Conservation (phyloP, 2,888 invertebrate species). For the Harpalus rubripes region DNA sequence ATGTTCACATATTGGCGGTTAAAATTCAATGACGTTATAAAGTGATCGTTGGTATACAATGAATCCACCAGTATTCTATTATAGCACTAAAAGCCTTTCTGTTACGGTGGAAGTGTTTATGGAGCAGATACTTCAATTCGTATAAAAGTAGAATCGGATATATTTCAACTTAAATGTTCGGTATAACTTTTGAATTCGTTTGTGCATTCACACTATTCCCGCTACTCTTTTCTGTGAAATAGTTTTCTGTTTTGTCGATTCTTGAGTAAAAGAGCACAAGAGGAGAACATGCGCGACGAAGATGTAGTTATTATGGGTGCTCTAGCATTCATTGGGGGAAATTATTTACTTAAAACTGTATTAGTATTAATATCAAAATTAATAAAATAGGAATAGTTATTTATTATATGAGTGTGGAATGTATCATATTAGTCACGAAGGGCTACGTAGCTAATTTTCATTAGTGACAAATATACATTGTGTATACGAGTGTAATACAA, state of each 20-base stretch:
- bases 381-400: too few relatives aligned
- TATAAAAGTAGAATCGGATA: slow-evolving; percentile 45
- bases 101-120: slow-evolving; percentile 28
- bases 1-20: too few relatives aligned
- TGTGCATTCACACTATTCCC: slow-evolving; percentile 32
- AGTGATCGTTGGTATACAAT: slow-evolving; percentile 28
- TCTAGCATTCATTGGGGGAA: too few relatives aligned
- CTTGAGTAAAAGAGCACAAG: background rate
- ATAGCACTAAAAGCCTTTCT: slow-evolving; percentile 24
- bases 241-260: slow-evolving; percentile 41
- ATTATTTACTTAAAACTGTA: too few relatives aligned
- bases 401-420: too few relatives aligned
- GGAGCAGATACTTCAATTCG: slow-evolving; percentile 48
- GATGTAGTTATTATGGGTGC: too few relatives aligned
- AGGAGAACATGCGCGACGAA: too few relatives aligned
- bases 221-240: slow-evolving; percentile 16
- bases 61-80: background rate
- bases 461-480: too few relatives aligned
- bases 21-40: background rate
- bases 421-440: too few relatives aligned
- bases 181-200: slow-evolving; percentile 32
- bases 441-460: too few relatives aligned
- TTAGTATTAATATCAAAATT: too few relatives aligned
- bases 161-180: slow-evolving; percentile 46
- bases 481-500: too few relatives aligned